Evolutionary conservation across 2,888 invertebrate genomes (phyloP), one percentile per base, ranked within the genome.

Genomic region (Cheilosia impressa): DNA sequence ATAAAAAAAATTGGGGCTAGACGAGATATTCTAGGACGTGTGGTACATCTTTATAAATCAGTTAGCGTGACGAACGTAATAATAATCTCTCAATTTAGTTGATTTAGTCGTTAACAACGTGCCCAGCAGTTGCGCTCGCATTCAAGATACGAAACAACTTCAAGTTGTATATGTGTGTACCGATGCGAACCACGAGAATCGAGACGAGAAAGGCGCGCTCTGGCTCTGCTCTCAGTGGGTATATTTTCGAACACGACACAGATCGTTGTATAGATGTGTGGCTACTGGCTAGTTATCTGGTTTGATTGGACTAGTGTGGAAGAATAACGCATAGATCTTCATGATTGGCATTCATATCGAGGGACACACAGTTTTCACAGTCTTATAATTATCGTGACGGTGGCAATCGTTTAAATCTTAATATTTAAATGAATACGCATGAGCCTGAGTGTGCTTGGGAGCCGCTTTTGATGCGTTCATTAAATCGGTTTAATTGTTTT

Each of bases 21-120:
- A 27, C n/a, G n/a, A 27, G 27, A 31, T 55, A 55, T 55, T 55
- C 55, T 55, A 17, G 55, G 31, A 52, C 47, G n/a, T 47, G 38
- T 38, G 38, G 22, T 58, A 58, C 58, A 58, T 41, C 58, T 58
- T 58, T 58, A 41, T 41, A 58, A 58, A 58, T 62, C 62, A 62
- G 43, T 62, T 34, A 62, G 62, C 62, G 62, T 45, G 62, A 62
- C 45, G 45, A 62, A 62, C 62, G 45, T 17, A 45, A 62, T 62
- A 62, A 45, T 45, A 62, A 45, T n/a, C 62, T 45, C 27, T 45
- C 45, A 62, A 62, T 62, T 62, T 62, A 45, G 45, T 62, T 62
- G 62, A 62, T 62, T 62, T 62, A 62, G 27, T 45, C 62, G 62
- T 45, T 62, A 60, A 60, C 41, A 60, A 60, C 41, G 41, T 10